Conservation (phyloP, 1,140 invertebrate species). For the Anastrepha obliqua region DNA sequence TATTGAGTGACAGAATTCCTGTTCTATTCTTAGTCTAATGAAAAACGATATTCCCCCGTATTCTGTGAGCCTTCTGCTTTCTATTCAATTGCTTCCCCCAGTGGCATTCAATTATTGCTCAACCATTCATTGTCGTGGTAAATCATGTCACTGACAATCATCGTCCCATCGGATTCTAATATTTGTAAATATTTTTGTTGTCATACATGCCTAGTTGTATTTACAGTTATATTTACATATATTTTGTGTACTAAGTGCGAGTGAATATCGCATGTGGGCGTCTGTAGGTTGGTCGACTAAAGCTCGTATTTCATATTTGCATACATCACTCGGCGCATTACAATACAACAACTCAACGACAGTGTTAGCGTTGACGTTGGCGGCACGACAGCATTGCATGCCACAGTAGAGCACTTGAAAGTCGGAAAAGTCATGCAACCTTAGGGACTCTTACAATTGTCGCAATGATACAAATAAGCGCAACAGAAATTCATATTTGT, state of each 20-base stretch:
- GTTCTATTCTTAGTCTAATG: background rate
- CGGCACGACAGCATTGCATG: background rate
- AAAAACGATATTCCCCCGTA: background rate
- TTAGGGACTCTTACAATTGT: conserved; percentile 47
- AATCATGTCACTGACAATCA: conserved; percentile 46
- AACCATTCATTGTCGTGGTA: conserved; percentile 30
- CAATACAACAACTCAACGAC: background rate
- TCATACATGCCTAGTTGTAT: background rate
- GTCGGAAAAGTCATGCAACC: conserved; percentile 50
- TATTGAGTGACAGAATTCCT: background rate
- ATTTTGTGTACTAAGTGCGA: background rate
- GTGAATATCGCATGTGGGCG: background rate
- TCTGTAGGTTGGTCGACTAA: background rate
- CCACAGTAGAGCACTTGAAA: conserved; percentile 52
- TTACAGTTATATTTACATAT: background rate
- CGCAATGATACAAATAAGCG: conserved; percentile 37
- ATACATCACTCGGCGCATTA: conserved; percentile 23
- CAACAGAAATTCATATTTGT: conserved; percentile 15
- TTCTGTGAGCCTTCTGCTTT: background rate
- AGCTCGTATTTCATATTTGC: conserved; percentile 42
- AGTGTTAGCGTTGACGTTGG: background rate
- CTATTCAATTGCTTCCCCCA: background rate
- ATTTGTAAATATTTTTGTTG: conserved; percentile 25
- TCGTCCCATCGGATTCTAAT: conserved; percentile 22
- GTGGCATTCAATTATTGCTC: conserved; percentile 29